Percentiles rank a stretch among this genome's conserved stretches.
Evolutionary conservation across 1,140 invertebrate species (phyloP).

Genomic region (Camponotus pennsylvanicus): DNA sequence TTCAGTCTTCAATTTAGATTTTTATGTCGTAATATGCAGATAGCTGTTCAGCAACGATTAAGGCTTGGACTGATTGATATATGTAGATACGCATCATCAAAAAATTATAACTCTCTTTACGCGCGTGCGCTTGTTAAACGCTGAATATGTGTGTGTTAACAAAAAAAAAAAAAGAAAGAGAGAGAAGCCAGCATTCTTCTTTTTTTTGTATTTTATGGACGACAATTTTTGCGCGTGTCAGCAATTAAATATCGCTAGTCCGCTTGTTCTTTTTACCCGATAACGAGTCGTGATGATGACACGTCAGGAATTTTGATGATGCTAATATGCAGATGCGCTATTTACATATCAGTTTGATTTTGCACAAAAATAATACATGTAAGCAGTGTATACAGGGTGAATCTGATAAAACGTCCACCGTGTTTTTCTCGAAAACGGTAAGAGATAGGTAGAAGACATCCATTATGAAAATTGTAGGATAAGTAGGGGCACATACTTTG

Average conservation of each 20-base stretch:
- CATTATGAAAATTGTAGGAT: too few species aligned
- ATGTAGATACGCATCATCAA: background rate
- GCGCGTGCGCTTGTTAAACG: background rate
- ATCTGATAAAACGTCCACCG: too few species aligned
- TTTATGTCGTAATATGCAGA: background rate
- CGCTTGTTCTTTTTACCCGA: background rate
- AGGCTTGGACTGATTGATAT: background rate
- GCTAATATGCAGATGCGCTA: conserved; percentile 8
- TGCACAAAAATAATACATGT: conserved; percentile 7
- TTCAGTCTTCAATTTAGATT: background rate
- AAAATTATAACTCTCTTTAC: background rate
- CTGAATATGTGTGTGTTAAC: background rate
- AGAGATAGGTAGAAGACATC: too few species aligned
- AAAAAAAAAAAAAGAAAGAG: too few species aligned
- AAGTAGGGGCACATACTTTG: too few species aligned
- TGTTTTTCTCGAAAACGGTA: too few species aligned
- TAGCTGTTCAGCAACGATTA: background rate
- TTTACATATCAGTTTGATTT: background rate
- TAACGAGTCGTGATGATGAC: background rate
- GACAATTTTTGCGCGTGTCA: background rate
- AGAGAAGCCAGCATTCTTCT: background rate
- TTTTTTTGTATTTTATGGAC: background rate
- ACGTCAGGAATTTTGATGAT: background rate
- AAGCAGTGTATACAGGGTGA: background rate
- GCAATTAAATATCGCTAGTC: background rate